Evolutionary conservation across 2,797 vertebrate genomes (phyloP).

Genomic region (Selene dorsalis): DNA sequence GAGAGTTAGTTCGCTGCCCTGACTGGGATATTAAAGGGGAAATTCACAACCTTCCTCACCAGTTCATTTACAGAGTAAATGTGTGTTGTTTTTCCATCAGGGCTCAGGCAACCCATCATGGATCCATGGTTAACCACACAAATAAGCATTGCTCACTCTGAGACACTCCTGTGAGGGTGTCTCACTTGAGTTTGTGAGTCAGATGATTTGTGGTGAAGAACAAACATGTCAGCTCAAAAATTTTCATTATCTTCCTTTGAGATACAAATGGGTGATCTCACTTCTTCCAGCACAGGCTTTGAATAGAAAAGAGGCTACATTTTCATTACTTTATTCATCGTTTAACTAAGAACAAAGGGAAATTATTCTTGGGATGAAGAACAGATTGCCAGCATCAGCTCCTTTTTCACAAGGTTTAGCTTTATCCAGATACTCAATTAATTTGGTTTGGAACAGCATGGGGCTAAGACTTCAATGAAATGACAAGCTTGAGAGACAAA

Average conservation of each 20-base stretch:
- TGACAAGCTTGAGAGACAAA: conserved; percentile 8
- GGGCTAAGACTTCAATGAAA: neutral
- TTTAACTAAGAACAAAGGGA: conserved; percentile 37
- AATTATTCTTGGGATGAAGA: too few species aligned
- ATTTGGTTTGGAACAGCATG: neutral
- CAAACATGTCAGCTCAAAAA: neutral
- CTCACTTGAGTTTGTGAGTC: conserved; percentile 14
- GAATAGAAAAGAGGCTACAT: conserved; percentile 16
- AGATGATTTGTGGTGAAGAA: conserved; percentile 7
- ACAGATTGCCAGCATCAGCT: conserved; percentile 17
- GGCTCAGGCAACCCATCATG: conserved; percentile 27
- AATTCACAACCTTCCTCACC: conserved; percentile 1
- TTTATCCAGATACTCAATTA: conserved; percentile 11
- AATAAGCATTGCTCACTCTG: conserved; percentile 9
- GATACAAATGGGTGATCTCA: neutral
- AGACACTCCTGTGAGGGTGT: conserved; percentile 7
- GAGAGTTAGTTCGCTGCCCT: neutral
- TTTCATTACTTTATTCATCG: neutral
- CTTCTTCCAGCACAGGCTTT: neutral
- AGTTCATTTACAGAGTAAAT: conserved; percentile 2
- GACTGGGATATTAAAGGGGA: conserved; percentile 19
- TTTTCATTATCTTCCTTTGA: neutral
- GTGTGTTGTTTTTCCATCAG: conserved; percentile 11
- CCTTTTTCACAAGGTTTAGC: conserved; percentile 17
- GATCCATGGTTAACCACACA: conserved; percentile 23